Conservation (phyloP, 2,797 vertebrate genomes). For the Odontamblyopus lacepedii region DNA sequence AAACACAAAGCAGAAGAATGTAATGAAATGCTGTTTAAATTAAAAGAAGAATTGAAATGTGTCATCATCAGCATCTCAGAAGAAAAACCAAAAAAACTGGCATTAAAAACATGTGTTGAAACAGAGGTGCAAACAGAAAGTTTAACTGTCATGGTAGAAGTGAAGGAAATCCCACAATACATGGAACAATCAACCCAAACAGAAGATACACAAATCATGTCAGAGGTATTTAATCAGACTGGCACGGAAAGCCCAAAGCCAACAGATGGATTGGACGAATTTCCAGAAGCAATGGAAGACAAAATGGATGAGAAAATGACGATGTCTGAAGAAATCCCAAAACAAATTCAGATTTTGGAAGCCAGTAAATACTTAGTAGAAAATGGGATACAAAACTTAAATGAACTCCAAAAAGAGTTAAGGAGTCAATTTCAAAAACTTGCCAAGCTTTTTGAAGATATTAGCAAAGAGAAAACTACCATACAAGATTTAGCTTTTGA, state of each 20-base stretch:
- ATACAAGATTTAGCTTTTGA: background rate
- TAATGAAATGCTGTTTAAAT: background rate
- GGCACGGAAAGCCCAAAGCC: background rate
- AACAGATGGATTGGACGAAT: background rate
- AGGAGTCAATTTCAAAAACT: background rate
- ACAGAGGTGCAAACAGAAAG: background rate
- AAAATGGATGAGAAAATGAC: background rate
- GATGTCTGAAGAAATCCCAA: too few relatives aligned
- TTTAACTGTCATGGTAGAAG: background rate
- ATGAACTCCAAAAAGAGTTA: background rate
- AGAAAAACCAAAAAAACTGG: background rate
- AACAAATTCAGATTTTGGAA: conserved; percentile 1
- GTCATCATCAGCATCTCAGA: background rate
- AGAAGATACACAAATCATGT: background rate
- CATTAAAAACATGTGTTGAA: background rate
- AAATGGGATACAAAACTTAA: background rate
- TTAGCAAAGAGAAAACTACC: background rate
- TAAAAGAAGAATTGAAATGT: background rate
- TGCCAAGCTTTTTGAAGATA: background rate
- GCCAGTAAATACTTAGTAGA: background rate
- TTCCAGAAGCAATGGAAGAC: background rate
- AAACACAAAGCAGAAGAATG: background rate
- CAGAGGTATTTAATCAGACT: background rate
- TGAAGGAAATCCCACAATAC: background rate
- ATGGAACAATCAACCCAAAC: background rate